phyloP scores from a whole-genome alignment of 2,888 invertebrate genomes.

The Cataglyphis cursor region DNA sequence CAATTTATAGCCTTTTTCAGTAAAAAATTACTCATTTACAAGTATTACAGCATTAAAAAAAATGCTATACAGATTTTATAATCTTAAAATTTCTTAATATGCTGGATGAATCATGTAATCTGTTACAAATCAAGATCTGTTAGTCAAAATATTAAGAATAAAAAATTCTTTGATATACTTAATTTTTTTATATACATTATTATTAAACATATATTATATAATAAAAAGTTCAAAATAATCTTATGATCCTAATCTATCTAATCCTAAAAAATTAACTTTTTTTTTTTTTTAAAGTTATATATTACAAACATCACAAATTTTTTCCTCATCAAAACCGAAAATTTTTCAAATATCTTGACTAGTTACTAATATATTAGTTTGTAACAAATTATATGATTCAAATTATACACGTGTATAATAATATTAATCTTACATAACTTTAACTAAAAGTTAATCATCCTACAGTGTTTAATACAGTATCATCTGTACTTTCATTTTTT shows the following conservation, averaged over 20 bases:
- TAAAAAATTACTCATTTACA: conserved; percentile 33
- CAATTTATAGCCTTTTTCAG: not conserved
- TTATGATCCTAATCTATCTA: not conserved
- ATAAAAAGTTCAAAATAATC: not conserved
- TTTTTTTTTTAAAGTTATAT: not conserved
- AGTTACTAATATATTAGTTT: not conserved
- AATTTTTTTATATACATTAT: not conserved
- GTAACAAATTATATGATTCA: conserved; percentile 30
- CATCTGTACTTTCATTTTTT: conserved; percentile 72
- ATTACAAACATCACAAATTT: not conserved
- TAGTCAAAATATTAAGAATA: not conserved
- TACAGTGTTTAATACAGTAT: conserved; percentile 55
- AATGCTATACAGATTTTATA: conserved; percentile 4
- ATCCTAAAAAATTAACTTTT: not conserved
- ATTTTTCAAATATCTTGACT: not conserved
- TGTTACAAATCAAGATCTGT: conserved; percentile 22
- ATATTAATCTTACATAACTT: conserved; percentile 32
- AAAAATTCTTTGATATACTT: not conserved
- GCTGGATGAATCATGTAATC: not conserved
- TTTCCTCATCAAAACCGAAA: not conserved
- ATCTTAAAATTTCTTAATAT: conserved; percentile 7
- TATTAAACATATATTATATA: not conserved
- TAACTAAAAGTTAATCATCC: conserved; percentile 60
- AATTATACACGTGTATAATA: conserved; percentile 14
- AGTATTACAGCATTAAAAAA: conserved; percentile 27